Evolutionary conservation across 1,140 invertebrate genomes (phyloP).

Genomic region (Zophobas atratus): DNA sequence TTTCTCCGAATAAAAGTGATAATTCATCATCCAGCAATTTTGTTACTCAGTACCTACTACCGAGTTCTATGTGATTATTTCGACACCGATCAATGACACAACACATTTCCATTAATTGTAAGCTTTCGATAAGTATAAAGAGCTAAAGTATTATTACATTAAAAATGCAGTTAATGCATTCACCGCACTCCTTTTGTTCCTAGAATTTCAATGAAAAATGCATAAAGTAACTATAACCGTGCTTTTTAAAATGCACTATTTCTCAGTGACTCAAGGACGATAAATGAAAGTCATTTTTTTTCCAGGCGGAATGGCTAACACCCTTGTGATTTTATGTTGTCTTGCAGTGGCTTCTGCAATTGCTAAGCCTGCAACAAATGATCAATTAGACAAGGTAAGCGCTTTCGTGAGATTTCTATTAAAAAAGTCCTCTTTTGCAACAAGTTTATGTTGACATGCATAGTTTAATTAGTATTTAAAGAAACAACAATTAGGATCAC

Average conservation of each 20-base stretch:
- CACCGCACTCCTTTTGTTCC: not conserved
- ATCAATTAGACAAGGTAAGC: slow-evolving; percentile 60
- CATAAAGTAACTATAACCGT: no score
- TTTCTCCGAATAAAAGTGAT: not conserved
- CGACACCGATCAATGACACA: not conserved
- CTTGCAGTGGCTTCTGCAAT: slow-evolving; percentile 29
- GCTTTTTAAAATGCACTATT: no score
- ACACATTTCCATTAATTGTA: slow-evolving; percentile 3
- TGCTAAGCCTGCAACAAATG: slow-evolving; percentile 54
- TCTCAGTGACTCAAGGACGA: slow-evolving; percentile 1
- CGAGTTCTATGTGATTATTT: not conserved
- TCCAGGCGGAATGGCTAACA: slow-evolving; percentile 50
- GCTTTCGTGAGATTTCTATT: slow-evolving; percentile 21
- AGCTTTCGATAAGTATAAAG: no score
- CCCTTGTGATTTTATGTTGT: slow-evolving; percentile 44
- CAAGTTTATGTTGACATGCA: slow-evolving; percentile 26
- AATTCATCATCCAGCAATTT: not conserved
- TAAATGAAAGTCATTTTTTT: slow-evolving; percentile 45
- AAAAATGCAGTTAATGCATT: slow-evolving; percentile 6
- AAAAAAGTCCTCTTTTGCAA: slow-evolving; percentile 26
- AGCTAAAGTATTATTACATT: not conserved
- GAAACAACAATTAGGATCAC: not conserved
- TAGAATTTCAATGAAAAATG: no score
- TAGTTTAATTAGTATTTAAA: slow-evolving; percentile 21
- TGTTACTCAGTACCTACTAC: not conserved